These are phyloP conservation scores for Athrips mouffetella DNA, from an alignment of 2,888 invertebrate species.

Conservation along the genomic window DNA sequence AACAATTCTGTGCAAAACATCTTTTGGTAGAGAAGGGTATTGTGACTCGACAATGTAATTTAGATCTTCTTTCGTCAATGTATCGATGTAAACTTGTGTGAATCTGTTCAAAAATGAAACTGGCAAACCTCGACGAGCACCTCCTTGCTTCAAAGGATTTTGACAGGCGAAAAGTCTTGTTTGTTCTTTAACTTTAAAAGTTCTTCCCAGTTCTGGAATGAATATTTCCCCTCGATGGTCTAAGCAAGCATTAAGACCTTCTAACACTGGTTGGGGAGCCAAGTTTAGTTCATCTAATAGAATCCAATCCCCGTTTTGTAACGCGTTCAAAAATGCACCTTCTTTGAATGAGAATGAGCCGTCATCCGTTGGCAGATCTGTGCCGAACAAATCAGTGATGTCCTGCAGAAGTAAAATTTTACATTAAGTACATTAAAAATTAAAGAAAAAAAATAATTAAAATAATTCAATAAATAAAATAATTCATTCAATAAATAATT, in stretches of 20 bases:
- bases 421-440: background rate
- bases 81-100: constrained; percentile 89
- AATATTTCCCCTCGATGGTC: constrained; percentile 98
- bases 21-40: constrained; percentile 79
- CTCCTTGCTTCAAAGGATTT: constrained; percentile 97
- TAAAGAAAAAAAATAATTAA: background rate
- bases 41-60: constrained; percentile 81
- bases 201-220: constrained; percentile 94
- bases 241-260: constrained; percentile 98
- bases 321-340: constrained; percentile 95
- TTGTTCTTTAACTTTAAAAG: constrained; percentile 85
- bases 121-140: constrained; percentile 96
- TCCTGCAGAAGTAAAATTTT: constrained; percentile 78
- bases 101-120: constrained; percentile 98
- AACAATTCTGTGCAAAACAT: constrained; percentile 84
- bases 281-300: constrained; percentile 98
- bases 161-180: constrained; percentile 98
- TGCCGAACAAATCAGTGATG: constrained; percentile 97
- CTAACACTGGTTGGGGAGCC: constrained; percentile 98
- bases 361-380: constrained; percentile 96
- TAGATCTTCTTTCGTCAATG: constrained; percentile 82
- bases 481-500: background rate
- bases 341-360: constrained; percentile 98
- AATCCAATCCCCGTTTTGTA: constrained; percentile 97
- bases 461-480: background rate